phyloP scores from a whole-genome alignment of 2,113 vertebrate genomes.

The Ictalurus punctatus region DNA sequence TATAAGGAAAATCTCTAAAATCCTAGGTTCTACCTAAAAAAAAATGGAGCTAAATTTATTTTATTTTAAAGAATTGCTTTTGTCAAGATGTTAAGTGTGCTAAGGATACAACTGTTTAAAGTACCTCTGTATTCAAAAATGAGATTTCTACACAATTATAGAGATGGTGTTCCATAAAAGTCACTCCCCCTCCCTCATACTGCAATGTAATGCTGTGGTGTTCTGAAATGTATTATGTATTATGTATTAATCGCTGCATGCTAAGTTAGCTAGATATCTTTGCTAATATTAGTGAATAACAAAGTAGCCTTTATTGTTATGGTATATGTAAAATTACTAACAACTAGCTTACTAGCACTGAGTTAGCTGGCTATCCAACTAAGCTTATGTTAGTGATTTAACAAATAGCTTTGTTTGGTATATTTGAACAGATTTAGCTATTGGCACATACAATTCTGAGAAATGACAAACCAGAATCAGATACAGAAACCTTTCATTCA shows the following conservation, averaged over 20 bases:
- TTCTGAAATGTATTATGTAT: neutral
- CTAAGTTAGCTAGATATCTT: neutral
- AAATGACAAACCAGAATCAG: neutral
- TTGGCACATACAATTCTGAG: neutral
- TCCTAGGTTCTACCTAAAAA: neutral
- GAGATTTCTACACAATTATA: neutral
- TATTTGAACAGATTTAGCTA: neutral
- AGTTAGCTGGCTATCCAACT: neutral
- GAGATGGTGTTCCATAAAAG: neutral
- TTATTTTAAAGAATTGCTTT: neutral
- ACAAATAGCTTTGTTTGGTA: neutral
- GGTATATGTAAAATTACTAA: neutral
- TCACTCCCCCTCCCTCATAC: neutral
- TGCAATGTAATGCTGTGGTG: neutral
- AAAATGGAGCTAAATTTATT: neutral
- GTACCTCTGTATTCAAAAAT: neutral
- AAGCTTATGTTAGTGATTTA: neutral
- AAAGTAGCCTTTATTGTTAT: neutral
- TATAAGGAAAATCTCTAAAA: neutral
- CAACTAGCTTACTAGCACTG: neutral
- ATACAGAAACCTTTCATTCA: neutral
- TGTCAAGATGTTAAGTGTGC: neutral
- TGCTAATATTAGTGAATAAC: neutral
- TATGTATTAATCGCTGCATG: neutral
- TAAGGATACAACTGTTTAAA: neutral